Percentiles rank a stretch among this genome's conserved stretches.
Conservation (phyloP, 1,140 invertebrate species). For the Chymomyza costata region DNA sequence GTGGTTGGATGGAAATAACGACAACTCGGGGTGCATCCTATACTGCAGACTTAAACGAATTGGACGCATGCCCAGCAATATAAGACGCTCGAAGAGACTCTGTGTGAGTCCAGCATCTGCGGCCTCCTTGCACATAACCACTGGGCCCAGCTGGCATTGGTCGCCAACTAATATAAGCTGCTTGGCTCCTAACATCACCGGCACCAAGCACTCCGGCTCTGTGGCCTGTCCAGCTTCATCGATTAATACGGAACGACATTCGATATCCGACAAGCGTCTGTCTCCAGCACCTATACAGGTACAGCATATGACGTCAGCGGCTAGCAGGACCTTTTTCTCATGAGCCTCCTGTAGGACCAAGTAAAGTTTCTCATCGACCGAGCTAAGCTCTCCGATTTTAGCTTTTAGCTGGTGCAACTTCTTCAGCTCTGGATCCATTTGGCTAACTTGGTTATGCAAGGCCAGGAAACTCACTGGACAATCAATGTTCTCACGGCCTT, state of each 20-base stretch:
- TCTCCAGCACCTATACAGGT: conserved; percentile 98
- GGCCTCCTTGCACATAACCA: conserved; percentile 99
- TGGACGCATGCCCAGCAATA: conserved; percentile 94
- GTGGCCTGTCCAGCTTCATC: conserved; percentile 97
- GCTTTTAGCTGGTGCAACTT: conserved; percentile 97
- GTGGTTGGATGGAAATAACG: conserved; percentile 97
- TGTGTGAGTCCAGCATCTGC: conserved; percentile 96
- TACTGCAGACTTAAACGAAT: conserved; percentile 98
- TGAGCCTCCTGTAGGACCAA: conserved; percentile 91
- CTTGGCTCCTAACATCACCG: conserved; percentile 95
- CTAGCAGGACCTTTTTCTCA: conserved; percentile 92
- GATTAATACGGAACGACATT: conserved; percentile 97
- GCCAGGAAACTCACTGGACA: conserved; percentile 97
- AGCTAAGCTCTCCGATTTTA: conserved; percentile 95
- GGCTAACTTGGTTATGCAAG: conserved; percentile 96
- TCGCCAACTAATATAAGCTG: conserved; percentile 96
- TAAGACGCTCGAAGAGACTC: conserved; percentile 96
- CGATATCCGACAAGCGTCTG: conserved; percentile 89
- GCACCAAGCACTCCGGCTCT: conserved; percentile 98
- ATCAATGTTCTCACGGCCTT: conserved; percentile 97
- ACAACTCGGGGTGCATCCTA: conserved; percentile 97
- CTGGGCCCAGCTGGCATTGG: conserved; percentile 97
- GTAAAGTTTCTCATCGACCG: conserved; percentile 94
- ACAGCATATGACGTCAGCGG: conserved; percentile 98
- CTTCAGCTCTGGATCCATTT: conserved; percentile 91